phyloP scores from a whole-genome alignment of 2,113 vertebrate species.

The Nettapus auritus region DNA sequence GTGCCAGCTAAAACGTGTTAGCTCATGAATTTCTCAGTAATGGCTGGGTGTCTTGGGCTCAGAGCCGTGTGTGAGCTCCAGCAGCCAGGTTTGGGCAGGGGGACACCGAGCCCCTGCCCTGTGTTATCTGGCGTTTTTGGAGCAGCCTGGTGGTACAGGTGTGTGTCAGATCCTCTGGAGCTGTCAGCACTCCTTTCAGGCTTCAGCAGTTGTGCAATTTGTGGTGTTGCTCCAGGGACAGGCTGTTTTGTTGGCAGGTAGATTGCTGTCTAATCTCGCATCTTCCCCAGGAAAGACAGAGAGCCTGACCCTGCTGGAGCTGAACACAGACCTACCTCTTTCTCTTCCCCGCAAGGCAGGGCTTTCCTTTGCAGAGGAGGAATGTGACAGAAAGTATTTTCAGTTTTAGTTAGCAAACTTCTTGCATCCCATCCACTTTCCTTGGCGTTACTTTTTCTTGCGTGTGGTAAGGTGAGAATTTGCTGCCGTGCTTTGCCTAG shows the following conservation, averaged over 20 bases:
- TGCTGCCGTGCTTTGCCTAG: neutral
- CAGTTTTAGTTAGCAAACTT: neutral
- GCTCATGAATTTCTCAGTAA: neutral
- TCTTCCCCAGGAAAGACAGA: neutral
- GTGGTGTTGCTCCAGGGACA: neutral
- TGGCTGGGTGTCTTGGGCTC: neutral
- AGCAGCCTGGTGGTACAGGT: neutral
- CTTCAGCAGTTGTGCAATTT: neutral
- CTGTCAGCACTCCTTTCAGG: neutral
- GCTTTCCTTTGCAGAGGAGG: neutral
- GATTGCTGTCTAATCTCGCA: neutral
- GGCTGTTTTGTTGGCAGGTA: neutral
- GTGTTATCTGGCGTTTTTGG: neutral
- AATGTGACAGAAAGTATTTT: fast-evolving
- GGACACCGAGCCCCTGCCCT: fast-evolving
- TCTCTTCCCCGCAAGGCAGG: neutral
- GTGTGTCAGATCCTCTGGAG: neutral
- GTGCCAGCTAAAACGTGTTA: fast-evolving
- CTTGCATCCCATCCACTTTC: neutral
- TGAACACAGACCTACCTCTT: neutral
- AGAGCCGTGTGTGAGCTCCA: neutral
- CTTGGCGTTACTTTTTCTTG: fast-evolving
- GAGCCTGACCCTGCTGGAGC: neutral
- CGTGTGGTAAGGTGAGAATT: neutral
- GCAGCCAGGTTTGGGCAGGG: neutral